phyloP scores from a whole-genome alignment of 2,113 vertebrate species.

The Condylura cristata region DNA sequence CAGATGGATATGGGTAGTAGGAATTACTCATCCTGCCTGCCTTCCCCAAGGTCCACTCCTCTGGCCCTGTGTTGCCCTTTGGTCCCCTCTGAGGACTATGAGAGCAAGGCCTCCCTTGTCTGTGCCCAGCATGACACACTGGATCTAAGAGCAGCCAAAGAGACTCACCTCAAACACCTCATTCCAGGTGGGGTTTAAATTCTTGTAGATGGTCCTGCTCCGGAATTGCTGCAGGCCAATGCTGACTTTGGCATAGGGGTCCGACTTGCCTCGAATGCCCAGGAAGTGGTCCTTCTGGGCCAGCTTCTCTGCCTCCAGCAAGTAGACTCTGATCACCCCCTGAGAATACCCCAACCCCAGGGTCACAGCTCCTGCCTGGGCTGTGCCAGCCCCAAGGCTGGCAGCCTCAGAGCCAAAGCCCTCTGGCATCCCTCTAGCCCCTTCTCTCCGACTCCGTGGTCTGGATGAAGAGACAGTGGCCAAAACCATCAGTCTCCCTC shows the following conservation, averaged over 20 bases:
- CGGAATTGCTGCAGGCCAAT: conserved; percentile 88
- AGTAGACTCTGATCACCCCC: conserved; percentile 94
- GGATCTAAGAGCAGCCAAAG: background rate
- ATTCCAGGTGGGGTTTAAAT: conserved; percentile 93
- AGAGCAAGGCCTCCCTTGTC: background rate
- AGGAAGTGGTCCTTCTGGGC: conserved; percentile 93
- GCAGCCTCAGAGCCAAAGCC: background rate
- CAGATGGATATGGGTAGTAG: background rate
- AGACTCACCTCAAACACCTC: conserved; percentile 93
- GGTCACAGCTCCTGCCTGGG: background rate
- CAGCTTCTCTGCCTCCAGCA: conserved; percentile 92
- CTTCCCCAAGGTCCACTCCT: too few species aligned
- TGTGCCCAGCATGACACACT: background rate
- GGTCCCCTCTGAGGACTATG: background rate
- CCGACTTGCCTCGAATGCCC: conserved; percentile 95
- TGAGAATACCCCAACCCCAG: conserved; percentile 73
- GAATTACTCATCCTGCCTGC: background rate
- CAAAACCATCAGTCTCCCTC: background rate
- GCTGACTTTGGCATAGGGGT: conserved; percentile 91
- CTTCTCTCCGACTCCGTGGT: rapidly evolving
- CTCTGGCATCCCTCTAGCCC: background rate
- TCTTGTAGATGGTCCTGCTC: conserved; percentile 92
- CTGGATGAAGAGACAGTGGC: background rate
- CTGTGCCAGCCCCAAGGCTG: background rate
- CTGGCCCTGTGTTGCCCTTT: background rate